Percentiles rank a stretch among this genome's conserved stretches.
Evolutionary conservation across 2,888 invertebrate genomes (phyloP).

Genomic region (Ennomos quercinarius): DNA sequence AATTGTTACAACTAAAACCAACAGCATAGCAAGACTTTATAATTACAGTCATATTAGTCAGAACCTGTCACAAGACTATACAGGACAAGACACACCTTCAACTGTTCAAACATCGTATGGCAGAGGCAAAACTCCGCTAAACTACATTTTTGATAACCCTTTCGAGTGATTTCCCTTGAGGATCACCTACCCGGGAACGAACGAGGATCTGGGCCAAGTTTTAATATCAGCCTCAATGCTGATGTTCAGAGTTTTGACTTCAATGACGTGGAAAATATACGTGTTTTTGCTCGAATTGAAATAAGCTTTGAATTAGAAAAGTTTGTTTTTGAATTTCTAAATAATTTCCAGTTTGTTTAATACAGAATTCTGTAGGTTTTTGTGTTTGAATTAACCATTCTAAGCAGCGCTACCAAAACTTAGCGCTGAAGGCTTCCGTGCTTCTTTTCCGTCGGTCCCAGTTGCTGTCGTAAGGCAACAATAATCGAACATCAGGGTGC

Average conservation of each 20-base stretch:
- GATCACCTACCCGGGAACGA: slow-evolving; percentile 31
- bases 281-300: not conserved
- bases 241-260: slow-evolving; percentile 11
- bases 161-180: slow-evolving; percentile 58
- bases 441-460: too few species aligned
- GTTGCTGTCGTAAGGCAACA: too few species aligned
- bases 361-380: too few species aligned
- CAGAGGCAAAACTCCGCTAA: slow-evolving; percentile 36
- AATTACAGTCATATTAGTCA: too few species aligned
- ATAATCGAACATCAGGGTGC: too few species aligned
- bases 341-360: too few species aligned
- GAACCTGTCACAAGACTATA: slow-evolving; percentile 4
- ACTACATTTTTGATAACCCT: slow-evolving; percentile 51
- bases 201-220: slow-evolving; percentile 46
- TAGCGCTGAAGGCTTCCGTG: too few species aligned
- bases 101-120: slow-evolving; percentile 2
- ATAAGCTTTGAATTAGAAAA: not conserved
- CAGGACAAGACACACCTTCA: not conserved
- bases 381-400: too few species aligned
- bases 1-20: too few species aligned
- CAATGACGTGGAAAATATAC: slow-evolving; percentile 15
- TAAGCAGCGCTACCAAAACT: too few species aligned
- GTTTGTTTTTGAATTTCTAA: not conserved
- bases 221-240: slow-evolving; percentile 31
- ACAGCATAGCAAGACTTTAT: too few species aligned